These are phyloP conservation scores for Diarsia brunnea DNA, from an alignment of 2,888 invertebrate genomes.

Conservation along the genomic window DNA sequence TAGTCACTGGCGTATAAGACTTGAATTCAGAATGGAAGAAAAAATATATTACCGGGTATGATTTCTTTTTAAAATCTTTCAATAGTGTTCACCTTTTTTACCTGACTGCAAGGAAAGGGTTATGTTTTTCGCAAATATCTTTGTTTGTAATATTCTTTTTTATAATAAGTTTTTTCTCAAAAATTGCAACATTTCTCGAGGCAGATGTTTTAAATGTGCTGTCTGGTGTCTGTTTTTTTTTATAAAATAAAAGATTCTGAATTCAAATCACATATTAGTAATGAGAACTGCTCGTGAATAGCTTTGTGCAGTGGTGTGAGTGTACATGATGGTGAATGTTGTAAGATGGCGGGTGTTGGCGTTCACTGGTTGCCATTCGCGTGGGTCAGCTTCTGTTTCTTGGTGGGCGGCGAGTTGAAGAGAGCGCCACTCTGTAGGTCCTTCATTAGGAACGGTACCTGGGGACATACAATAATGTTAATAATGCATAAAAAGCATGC, in stretches of 20 bases:
- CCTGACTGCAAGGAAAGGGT: too few relatives aligned
- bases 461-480: constrained; percentile 4
- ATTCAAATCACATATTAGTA: constrained; percentile 6
- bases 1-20: neutral
- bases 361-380: constrained; percentile 82
- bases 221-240: neutral
- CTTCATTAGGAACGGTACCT: constrained; percentile 81
- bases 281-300: constrained; percentile 44
- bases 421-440: constrained; percentile 82
- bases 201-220: neutral
- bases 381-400: constrained; percentile 81
- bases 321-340: constrained; percentile 24
- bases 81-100: too few relatives aligned
- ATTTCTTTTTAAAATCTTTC: neutral
- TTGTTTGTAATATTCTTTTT: too few relatives aligned
- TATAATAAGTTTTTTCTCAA: too few relatives aligned
- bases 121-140: too few relatives aligned
- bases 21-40: constrained; percentile 17
- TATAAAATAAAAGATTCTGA: neutral
- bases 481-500: too few relatives aligned
- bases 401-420: constrained; percentile 79
- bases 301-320: constrained; percentile 61
- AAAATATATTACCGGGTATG: neutral
- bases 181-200: neutral
- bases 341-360: constrained; percentile 16